Evolutionary conservation across 2,888 invertebrate genomes (phyloP).

Genomic region (Eilema depressum): DNA sequence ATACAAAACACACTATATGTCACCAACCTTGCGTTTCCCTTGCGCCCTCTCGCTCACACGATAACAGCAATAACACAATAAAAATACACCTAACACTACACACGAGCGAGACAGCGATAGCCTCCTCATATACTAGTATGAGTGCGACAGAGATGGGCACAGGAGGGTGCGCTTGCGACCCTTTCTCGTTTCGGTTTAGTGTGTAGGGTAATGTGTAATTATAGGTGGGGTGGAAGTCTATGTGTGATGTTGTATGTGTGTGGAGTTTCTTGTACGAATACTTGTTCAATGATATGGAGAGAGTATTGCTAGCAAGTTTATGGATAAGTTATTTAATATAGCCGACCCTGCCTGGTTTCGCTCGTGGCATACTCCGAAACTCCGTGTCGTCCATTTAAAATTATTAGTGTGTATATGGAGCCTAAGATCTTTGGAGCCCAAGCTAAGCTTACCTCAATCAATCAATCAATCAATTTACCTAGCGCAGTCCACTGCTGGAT

Average conservation of each 20-base stretch:
- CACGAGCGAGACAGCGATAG: constrained; percentile 18
- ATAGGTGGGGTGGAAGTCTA: constrained; percentile 38
- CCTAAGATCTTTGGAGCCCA: too few species aligned
- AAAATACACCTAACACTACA: constrained; percentile 21
- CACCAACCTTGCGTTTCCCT: constrained; percentile 5
- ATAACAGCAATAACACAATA: constrained; percentile 21
- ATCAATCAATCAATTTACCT: too few species aligned
- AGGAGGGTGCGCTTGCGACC: constrained; percentile 61
- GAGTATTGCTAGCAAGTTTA: background rate
- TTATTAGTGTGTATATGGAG: too few species aligned
- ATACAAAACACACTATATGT: constrained; percentile 1
- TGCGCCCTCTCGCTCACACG: constrained; percentile 1
- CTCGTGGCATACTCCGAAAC: too few species aligned
- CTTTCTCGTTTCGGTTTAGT: constrained; percentile 31
- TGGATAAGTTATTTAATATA: too few species aligned
- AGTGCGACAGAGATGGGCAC: constrained; percentile 32
- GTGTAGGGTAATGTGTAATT: constrained; percentile 48
- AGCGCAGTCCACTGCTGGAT: too few species aligned
- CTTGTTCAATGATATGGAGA: background rate
- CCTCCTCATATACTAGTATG: background rate
- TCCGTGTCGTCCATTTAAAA: too few species aligned
- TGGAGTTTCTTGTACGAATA: constrained; percentile 8
- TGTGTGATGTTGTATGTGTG: constrained; percentile 10
- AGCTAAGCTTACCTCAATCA: too few species aligned
- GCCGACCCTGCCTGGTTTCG: too few species aligned